Evolutionary conservation across 2,113 vertebrate genomes (phyloP).

Genomic region (Panthera tigris): DNA sequence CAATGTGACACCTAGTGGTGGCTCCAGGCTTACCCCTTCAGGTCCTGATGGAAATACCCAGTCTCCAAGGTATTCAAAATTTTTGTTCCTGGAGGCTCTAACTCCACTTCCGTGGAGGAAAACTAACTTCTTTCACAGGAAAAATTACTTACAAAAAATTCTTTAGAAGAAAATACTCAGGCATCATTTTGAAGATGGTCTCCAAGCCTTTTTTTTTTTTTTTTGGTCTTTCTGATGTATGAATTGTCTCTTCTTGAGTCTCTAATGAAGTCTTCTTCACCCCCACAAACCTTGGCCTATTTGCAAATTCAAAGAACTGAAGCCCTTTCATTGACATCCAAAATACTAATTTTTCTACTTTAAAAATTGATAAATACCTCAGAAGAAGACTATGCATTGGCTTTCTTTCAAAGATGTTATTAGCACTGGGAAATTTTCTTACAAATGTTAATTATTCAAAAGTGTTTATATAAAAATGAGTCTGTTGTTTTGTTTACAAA

Average conservation of each 20-base stretch:
- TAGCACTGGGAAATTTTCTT: neutral
- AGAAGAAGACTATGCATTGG: neutral
- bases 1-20: conserved; percentile 86
- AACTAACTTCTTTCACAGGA: neutral
- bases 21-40: conserved; percentile 75
- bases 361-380: neutral
- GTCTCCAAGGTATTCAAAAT: neutral
- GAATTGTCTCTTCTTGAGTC: neutral
- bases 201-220: neutral
- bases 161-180: neutral
- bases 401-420: conserved; percentile 1
- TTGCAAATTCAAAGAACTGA: conserved; percentile 4
- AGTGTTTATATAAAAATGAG: neutral
- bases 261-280: neutral
- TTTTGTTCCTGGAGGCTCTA: neutral
- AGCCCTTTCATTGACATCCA: neutral
- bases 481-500: neutral
- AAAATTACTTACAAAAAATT: neutral
- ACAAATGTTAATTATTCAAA: neutral
- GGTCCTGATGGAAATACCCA: neutral
- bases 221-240: neutral
- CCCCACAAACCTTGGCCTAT: neutral
- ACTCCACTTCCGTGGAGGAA: neutral
- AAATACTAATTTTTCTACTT: neutral
- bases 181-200: neutral